Evolutionary conservation across 2,888 invertebrate genomes (phyloP), one percentile per base, ranked within the genome.

Genomic region (Scaptomyza reducta): DNA sequence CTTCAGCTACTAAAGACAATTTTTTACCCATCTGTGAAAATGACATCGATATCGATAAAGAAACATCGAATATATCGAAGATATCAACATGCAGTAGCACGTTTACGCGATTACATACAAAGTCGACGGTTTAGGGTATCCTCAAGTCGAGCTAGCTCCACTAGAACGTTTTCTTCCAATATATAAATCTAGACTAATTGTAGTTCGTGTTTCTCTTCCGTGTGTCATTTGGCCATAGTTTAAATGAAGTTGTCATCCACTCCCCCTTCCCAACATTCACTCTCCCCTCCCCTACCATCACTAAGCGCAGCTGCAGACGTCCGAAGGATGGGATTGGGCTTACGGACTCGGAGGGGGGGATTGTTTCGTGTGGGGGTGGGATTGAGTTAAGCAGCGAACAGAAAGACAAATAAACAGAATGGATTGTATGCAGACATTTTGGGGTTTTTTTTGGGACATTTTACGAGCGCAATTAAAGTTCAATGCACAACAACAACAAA

Each of bases 401-500:
- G 2, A 35, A 5, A 35, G 22, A n/a, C n/a, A n/a, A 1, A 35
- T n/a, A 35, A n/a, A 35, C n/a, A n/a, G 33, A 33, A 11, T 33
- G 31, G 5, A 22, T 22, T 22, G 22, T 3, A 22, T 22, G 22
- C 22, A 22, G 9, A 14, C 38, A 40, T 16, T 40, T 40, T 40
- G 0, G 4, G 16, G 10, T 0, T 40, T 35, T 25, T 51, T 62
- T 47, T 41, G 27, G 53, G 55, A 49, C 42, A 62, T 77, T 80
- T 79, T 68, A 80, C 67, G 81, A 70, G 64, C 74, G 70, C 67
- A 79, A 79, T 80, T 77, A 70, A 80, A 80, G 70, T 74, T 80
- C 64, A 80, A 80, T 80, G 74, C 58, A 64, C 76, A 68, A 65
- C 46, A 46, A 61, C 41, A 54, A 62, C 40, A 64, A 22, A 62